Evolutionary conservation across 2,113 vertebrate genomes (phyloP).

Genomic region (Picathartes gymnocephalus): DNA sequence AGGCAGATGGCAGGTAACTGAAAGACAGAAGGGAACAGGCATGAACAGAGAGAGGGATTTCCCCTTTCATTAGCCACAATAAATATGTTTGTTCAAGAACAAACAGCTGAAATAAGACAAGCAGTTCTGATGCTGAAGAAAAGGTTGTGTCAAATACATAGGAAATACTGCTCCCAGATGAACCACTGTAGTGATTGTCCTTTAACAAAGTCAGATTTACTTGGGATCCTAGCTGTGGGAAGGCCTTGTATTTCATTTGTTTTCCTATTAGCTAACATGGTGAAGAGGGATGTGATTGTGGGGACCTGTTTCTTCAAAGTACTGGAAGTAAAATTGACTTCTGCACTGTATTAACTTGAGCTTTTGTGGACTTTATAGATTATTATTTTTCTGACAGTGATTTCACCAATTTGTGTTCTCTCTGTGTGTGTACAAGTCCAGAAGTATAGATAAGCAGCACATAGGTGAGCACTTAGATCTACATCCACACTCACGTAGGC

Average conservation of each 20-base stretch:
- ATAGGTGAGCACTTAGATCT: neutral
- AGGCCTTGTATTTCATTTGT: neutral
- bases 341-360: neutral
- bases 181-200: neutral
- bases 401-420: neutral
- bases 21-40: neutral
- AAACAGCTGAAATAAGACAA: neutral
- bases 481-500: neutral
- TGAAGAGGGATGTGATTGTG: neutral
- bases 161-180: neutral
- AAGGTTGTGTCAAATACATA: neutral
- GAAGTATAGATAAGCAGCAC: neutral
- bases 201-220: neutral
- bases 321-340: neutral
- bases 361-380: neutral
- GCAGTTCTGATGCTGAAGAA: neutral
- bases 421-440: neutral
- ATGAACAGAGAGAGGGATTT: neutral
- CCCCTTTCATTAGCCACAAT: neutral
- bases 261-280: neutral
- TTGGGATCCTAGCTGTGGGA: neutral
- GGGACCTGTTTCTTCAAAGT: neutral
- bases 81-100: constrained; percentile 10
- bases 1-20: neutral
- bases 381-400: neutral